Percentiles rank a stretch among this genome's conserved stretches.
Conservation (phyloP, 2,888 invertebrate genomes). For the Cynaeus angustus region DNA sequence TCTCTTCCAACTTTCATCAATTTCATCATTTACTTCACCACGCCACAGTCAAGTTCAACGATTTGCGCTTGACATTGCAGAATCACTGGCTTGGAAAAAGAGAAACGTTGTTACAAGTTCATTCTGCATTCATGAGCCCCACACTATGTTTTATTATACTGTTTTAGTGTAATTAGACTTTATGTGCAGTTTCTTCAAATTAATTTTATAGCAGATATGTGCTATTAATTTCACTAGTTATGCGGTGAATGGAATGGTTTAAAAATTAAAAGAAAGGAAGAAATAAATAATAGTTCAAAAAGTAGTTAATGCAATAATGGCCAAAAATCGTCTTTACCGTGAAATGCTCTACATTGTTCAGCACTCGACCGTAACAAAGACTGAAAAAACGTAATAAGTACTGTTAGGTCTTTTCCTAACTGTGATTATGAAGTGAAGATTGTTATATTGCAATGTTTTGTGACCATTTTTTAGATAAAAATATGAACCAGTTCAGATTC, state of each 20-base stretch:
- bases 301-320: background rate
- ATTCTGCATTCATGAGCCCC: conserved; percentile 15
- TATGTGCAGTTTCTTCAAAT: background rate
- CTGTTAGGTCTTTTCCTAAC: conserved; percentile 1
- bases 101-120: conserved; percentile 30
- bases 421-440: background rate
- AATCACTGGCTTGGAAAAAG: conserved; percentile 43
- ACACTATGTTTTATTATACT: conserved; percentile 1
- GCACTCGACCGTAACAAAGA: conserved; percentile 2
- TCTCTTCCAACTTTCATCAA: conserved; percentile 46
- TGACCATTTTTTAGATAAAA: too few species aligned
- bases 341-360: conserved; percentile 16
- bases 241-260: too few species aligned
- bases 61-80: conserved; percentile 48
- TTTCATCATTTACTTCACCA: conserved; percentile 42
- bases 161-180: conserved; percentile 10
- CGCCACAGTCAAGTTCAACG: conserved; percentile 48
- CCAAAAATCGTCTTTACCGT: background rate
- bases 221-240: too few species aligned
- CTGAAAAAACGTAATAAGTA: conserved; percentile 3
- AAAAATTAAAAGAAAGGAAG: too few species aligned
- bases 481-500: too few species aligned
- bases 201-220: too few species aligned
- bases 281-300: background rate
- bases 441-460: too few species aligned